phyloP scores from a whole-genome alignment of 1,140 invertebrate genomes.

The Arctopsyche grandis region DNA sequence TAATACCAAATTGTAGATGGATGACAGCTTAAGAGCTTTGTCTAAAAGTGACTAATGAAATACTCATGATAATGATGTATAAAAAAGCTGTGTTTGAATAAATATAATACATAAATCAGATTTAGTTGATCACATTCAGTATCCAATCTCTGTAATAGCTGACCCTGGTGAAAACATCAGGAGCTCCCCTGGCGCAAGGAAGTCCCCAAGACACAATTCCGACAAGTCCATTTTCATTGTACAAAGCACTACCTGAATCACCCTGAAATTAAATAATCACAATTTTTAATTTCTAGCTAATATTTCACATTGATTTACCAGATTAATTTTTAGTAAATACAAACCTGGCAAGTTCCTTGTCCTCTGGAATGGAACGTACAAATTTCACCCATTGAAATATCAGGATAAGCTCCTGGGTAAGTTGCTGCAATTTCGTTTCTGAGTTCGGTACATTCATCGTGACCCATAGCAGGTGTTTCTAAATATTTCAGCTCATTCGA shows the following conservation, averaged over 20 bases:
- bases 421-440: constrained; percentile 31
- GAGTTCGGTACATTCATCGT: constrained; percentile 16
- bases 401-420: constrained; percentile 34
- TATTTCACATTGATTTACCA: not conserved
- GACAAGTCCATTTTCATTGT: constrained; percentile 59
- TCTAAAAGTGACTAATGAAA: not conserved
- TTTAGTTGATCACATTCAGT: too few relatives aligned
- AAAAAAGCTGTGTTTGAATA: too few relatives aligned
- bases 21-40: too few relatives aligned
- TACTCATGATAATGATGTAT: not conserved
- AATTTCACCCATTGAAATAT: constrained; percentile 55
- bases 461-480: constrained; percentile 38
- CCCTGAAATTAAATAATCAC: constrained; percentile 59
- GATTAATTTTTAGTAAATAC: not conserved
- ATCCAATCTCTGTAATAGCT: constrained; percentile 61
- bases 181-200: constrained; percentile 67
- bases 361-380: constrained; percentile 70
- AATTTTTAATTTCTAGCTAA: not conserved
- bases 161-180: constrained; percentile 68
- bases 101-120: too few relatives aligned
- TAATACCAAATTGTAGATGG: too few relatives aligned
- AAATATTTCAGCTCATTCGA: constrained; percentile 46
- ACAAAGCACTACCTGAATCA: constrained; percentile 68
- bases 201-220: constrained; percentile 70
- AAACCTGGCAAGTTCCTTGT: constrained; percentile 67